Evolutionary conservation across 2,113 vertebrate genomes (phyloP), one percentile per base, ranked within the genome.

Genomic region (Stigmatopora argus): DNA sequence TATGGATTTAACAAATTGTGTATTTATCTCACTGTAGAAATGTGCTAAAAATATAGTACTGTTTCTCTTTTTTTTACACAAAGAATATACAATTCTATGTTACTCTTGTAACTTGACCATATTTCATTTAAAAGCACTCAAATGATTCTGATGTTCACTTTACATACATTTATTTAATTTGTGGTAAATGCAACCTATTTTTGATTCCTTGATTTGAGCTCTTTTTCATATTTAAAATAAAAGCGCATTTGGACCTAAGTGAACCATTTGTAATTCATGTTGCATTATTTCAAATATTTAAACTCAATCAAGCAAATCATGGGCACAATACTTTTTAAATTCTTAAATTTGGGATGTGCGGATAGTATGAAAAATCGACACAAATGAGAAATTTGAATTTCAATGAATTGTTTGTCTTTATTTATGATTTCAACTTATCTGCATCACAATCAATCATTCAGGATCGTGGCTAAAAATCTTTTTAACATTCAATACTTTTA

Each of bases 391-490:
- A 21, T 21, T 52, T 59, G 9, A 1, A 13, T 19, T 59, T 41
- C 38, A 70, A 48, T 60, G 19, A 58, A 5, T 18, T 59, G 47
- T 62, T 68, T 53, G 23, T 62, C 53, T 78, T 78, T 72, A 77
- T 82, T 73, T 49, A 47, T 63, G 55, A 35, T 49, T 72, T 41
- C 56, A 21, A 70, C 51, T 65, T 52, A 69, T 67, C 72, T 79
- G 68, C 48, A 61, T 23, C 31, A 31, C 61, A 48, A 69, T 80
- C 72, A 77, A 64, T 69, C 62, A 62, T 81, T 79, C 56, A 60
- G 62, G 58, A 47, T 71, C 52, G 62, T 26, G 46, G 66, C 64
- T 69, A n/a, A 44, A 73, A 64, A 69, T 61, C 59, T 65, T 64
- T 51, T 64, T 69, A 17, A 57, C 69, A 61, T 65, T 17, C 62